A percentile compares a stretch with the other conserved stretches of the same genome.
Conservation (phyloP, 1,140 invertebrate genomes). For the Geopemphigus sp. region DNA sequence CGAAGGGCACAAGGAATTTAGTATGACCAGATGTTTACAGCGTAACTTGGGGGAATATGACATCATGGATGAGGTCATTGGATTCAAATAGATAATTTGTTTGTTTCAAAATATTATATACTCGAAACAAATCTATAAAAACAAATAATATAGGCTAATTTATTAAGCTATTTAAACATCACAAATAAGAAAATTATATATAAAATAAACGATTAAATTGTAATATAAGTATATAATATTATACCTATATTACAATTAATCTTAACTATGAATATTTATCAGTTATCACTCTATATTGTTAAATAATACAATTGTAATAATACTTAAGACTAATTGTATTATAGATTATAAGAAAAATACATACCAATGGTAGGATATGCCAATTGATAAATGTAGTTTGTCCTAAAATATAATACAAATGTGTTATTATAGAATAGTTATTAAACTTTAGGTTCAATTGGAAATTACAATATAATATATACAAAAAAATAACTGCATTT, state of each 20-base stretch:
- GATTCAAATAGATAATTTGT: slow-evolving; percentile 11
- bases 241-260: not conserved
- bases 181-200: not conserved
- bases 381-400: not conserved
- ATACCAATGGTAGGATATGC: not conserved
- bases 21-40: slow-evolving; percentile 30
- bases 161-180: not conserved
- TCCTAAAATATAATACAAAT: slow-evolving; percentile 13
- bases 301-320: not conserved
- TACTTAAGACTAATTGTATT: not conserved
- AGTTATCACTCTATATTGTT: not conserved
- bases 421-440: not conserved
- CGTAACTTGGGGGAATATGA: slow-evolving; percentile 34
- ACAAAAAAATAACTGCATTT: too few relatives aligned
- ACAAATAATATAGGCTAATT: slow-evolving; percentile 2
- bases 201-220: not conserved
- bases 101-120: not conserved
- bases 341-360: not conserved
- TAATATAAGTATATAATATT: too few relatives aligned
- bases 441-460: too few relatives aligned
- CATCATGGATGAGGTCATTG: slow-evolving; percentile 48
- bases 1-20: slow-evolving; percentile 26
- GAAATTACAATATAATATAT: too few relatives aligned
- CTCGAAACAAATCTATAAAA: not conserved
- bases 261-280: not conserved